phyloP scores from a whole-genome alignment of 2,113 vertebrate genomes.

The Scytalopus superciliaris region DNA sequence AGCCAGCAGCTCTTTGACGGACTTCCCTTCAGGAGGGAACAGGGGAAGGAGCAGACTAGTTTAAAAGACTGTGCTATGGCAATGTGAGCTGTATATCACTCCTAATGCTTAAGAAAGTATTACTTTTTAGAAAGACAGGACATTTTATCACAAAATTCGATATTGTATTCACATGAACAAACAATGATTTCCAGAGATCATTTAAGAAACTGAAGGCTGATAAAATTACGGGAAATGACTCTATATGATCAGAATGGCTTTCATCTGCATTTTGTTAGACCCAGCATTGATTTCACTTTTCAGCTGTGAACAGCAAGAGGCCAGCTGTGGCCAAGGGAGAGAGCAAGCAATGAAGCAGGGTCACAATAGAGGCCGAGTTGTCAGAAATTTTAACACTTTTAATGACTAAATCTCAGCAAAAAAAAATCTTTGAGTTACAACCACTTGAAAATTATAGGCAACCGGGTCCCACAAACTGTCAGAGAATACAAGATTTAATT shows the following conservation, averaged over 20 bases:
- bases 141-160: slow-evolving; percentile 65
- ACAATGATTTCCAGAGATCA: slow-evolving; percentile 75
- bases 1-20: slow-evolving; percentile 6
- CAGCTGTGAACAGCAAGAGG: slow-evolving; percentile 79
- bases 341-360: slow-evolving; percentile 67
- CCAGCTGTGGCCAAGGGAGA: slow-evolving; percentile 76
- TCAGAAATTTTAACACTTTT: slow-evolving; percentile 70
- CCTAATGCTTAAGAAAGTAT: slow-evolving; percentile 43
- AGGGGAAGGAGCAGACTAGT: neutral
- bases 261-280: slow-evolving; percentile 82
- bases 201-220: slow-evolving; percentile 76
- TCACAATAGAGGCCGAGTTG: slow-evolving; percentile 60
- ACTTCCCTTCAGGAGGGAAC: slow-evolving; percentile 22
- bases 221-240: slow-evolving; percentile 83
- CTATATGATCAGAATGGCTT: slow-evolving; percentile 79
- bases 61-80: slow-evolving; percentile 9
- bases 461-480: slow-evolving; percentile 56
- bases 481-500: slow-evolving; percentile 66
- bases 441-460: slow-evolving; percentile 66
- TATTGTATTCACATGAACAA: slow-evolving; percentile 70
- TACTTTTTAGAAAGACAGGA: slow-evolving; percentile 60
- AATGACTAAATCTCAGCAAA: slow-evolving; percentile 51
- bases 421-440: slow-evolving; percentile 53
- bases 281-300: slow-evolving; percentile 79
- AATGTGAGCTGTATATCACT: slow-evolving; percentile 17